A percentile compares a stretch with the other conserved stretches of the same genome.
Evolutionary conservation across 2,888 invertebrate genomes (phyloP).

Genomic region (Tiliacea citrago): DNA sequence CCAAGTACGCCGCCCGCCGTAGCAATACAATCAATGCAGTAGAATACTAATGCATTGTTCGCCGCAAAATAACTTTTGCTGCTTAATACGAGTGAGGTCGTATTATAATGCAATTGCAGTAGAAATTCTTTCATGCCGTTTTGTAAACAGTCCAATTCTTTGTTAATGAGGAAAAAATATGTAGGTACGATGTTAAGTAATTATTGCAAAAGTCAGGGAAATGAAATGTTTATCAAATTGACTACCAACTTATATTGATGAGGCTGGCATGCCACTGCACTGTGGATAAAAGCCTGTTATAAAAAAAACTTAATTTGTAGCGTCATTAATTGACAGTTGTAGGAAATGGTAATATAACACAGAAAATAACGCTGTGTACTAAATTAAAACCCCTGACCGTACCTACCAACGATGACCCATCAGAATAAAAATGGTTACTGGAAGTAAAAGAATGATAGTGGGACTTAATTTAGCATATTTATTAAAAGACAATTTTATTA

Average conservation of each 20-base stretch:
- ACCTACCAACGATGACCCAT: background rate
- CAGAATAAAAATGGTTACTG: background rate
- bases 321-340: no score
- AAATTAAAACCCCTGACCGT: background rate
- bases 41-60: background rate
- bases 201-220: no score
- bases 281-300: no score
- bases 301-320: no score
- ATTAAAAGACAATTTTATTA: background rate
- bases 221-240: no score
- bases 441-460: background rate
- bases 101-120: background rate
- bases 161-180: background rate
- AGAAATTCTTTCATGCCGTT: background rate
- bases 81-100: background rate
- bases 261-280: no score
- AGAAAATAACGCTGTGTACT: background rate
- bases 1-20: constrained; percentile 13
- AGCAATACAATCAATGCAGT: constrained; percentile 28
- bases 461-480: no score
- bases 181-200: background rate
- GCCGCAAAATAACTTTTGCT: background rate
- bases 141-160: background rate
- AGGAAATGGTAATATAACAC: background rate
- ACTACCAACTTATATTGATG: no score